Evolutionary conservation across 2,797 vertebrate species (phyloP).

Genomic region (Onychomys arenicola): DNA sequence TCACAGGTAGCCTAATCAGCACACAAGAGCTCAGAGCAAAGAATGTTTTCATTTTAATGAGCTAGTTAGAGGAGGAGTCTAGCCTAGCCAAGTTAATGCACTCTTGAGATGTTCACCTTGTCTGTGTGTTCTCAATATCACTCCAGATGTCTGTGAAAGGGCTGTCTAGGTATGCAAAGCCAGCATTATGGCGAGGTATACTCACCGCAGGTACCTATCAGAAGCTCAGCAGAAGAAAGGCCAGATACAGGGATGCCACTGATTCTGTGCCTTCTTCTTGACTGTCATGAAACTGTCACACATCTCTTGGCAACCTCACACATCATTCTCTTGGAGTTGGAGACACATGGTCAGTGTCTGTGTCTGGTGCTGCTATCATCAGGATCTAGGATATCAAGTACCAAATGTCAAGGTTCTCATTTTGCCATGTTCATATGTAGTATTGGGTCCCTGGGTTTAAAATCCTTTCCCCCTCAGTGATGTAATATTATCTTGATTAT

Average conservation of each 20-base stretch:
- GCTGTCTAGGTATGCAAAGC: neutral
- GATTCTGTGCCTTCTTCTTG: conserved; percentile 5
- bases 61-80: neutral
- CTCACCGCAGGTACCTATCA: conserved; percentile 12
- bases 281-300: conserved; percentile 8
- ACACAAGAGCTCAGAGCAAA: neutral
- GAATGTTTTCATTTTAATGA: neutral
- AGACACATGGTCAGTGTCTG: conserved; percentile 1
- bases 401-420: conserved; percentile 2
- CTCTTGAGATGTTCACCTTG: neutral
- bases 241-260: conserved; percentile 5
- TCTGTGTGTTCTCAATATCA: neutral
- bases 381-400: neutral
- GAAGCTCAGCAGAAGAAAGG: conserved; percentile 41
- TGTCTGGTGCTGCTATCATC: neutral
- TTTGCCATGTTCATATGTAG: neutral
- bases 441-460: neutral
- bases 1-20: conserved; percentile 21
- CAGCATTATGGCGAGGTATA: neutral
- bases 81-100: neutral
- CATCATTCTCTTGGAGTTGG: conserved; percentile 52
- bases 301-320: neutral
- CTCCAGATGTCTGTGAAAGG: neutral
- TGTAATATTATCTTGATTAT: neutral
- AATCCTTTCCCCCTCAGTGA: neutral